Evolutionary conservation across 2,797 vertebrate species (phyloP).

Genomic region (Pantherophis vulpinus): DNA sequence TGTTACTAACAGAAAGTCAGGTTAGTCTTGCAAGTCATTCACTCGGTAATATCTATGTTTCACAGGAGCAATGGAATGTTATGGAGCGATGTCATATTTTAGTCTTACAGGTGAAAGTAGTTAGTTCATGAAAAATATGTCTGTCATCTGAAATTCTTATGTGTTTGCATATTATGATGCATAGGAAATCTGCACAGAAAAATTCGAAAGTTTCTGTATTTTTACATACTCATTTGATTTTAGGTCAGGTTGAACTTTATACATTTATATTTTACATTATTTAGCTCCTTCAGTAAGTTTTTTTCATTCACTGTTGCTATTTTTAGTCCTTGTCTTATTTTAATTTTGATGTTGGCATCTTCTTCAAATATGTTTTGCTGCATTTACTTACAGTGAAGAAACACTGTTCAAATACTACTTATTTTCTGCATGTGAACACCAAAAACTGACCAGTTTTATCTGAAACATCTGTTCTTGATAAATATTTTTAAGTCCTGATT

Average conservation of each 20-base stretch:
- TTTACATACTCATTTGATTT: background rate
- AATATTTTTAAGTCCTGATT: background rate
- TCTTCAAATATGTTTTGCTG: background rate
- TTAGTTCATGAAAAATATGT: background rate
- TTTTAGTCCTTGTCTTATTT: background rate
- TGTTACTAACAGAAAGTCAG: too few species aligned
- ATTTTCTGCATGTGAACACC: background rate
- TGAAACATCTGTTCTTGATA: background rate
- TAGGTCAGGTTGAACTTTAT: background rate
- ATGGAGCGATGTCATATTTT: background rate
- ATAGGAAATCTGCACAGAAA: background rate
- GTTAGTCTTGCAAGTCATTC: background rate
- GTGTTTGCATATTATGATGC: background rate
- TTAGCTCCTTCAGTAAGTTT: background rate
- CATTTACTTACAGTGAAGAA: background rate
- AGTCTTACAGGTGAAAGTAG: background rate
- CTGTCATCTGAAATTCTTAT: background rate
- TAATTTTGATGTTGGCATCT: background rate
- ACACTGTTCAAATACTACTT: background rate
- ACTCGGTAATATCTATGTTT: background rate
- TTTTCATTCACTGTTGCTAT: background rate
- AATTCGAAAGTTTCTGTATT: background rate
- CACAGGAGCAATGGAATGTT: background rate
- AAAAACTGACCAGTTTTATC: background rate
- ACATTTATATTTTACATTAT: background rate